These are phyloP conservation scores for Cryptocheilus praepositus DNA, from an alignment of 2,888 invertebrate genomes.

Conservation along the genomic window DNA sequence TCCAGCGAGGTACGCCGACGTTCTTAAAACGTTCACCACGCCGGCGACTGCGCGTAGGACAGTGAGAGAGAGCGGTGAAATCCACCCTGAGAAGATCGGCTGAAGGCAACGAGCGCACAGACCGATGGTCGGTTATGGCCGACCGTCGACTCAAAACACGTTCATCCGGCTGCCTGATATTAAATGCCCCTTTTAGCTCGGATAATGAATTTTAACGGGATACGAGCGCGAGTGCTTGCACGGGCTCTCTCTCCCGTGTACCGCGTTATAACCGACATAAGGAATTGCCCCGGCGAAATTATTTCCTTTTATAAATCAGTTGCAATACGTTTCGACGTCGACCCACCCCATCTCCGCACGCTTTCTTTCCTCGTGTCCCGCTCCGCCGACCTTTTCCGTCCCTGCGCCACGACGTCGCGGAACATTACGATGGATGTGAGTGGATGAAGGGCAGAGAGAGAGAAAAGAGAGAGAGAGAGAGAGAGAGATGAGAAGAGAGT, in stretches of 20 bases:
- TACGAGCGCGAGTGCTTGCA: slow-evolving; percentile 38
- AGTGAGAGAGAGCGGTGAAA: neutral
- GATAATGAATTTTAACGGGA: slow-evolving; percentile 64
- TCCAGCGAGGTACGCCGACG: slow-evolving; percentile 28
- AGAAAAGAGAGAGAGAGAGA: neutral
- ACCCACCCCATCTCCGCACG: slow-evolving; percentile 42
- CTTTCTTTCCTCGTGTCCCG: slow-evolving; percentile 35
- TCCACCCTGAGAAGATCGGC: neutral
- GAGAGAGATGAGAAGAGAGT: neutral
- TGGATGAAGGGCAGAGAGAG: slow-evolving; percentile 33
- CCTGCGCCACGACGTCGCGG: no score
- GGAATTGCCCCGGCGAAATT: slow-evolving; percentile 68
- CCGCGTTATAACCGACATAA: slow-evolving; percentile 51
- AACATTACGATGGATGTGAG: neutral
- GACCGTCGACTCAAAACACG: slow-evolving; percentile 30
- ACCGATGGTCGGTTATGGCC: slow-evolving; percentile 5
- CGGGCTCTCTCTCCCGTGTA: slow-evolving; percentile 13
- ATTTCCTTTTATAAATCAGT: slow-evolving; percentile 73
- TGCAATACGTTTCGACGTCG: slow-evolving; percentile 66
- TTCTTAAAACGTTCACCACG: slow-evolving; percentile 22
- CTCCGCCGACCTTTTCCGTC: slow-evolving; percentile 15
- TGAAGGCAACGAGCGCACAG: slow-evolving; percentile 15
- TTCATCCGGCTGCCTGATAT: slow-evolving; percentile 50
- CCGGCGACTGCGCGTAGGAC: neutral
- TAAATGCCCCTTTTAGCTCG: slow-evolving; percentile 59